Base-by-base conservation (phyloP, 1,140 invertebrate species). In the Dermatophagoides farinae region DNA sequence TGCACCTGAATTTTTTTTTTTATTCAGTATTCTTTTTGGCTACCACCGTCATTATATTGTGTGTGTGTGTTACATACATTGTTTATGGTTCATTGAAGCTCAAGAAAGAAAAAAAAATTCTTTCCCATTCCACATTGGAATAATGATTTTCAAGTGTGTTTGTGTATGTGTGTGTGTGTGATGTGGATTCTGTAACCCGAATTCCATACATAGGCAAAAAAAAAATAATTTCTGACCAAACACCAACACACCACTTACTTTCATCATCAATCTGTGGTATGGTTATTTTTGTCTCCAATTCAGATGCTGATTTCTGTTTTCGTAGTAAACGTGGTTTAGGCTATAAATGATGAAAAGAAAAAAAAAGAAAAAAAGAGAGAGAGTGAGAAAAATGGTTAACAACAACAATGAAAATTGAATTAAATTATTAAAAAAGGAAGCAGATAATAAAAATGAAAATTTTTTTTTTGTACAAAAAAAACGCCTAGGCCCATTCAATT, bases 281-380 rank as follows among this genome's bases (percentile, higher is more conserved):
- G 6, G 59, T 25, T 38, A 70, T 65, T 51, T 71, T 68, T 22
- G 72, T 70, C 64, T 77, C 75, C 18, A 77, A 68, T 62, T 77
- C 75, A 6, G 74, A 76, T 8, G 85, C 86, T 64, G 85, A 88
- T 71, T 88, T 88, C 73, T 92, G 88, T 44, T 88, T 73, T 49
- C 88, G 78, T 39, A 92, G 74, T 23, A 92, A 76, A 39, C 83
- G 76, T 6, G 84, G 82, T 70, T 88, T 88, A 1, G 83, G 81
- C 71, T 86, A 61, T 57, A 20, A 25, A 59, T 14, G 57, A 46
- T 18, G 53, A 18, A 18, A 40, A 60, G 20, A 22, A 1, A 40
- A 39, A 11, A 2, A 4, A 52, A n/a, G 14, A 12, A 16, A 52
- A 52, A 52, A 4, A 4, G 9, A 47, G 8, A 23, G 1, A 4